Percentiles rank a stretch among this genome's conserved stretches.
Evolutionary conservation across 2,888 invertebrate genomes (phyloP).

Genomic region (Tiphia femorata): DNA sequence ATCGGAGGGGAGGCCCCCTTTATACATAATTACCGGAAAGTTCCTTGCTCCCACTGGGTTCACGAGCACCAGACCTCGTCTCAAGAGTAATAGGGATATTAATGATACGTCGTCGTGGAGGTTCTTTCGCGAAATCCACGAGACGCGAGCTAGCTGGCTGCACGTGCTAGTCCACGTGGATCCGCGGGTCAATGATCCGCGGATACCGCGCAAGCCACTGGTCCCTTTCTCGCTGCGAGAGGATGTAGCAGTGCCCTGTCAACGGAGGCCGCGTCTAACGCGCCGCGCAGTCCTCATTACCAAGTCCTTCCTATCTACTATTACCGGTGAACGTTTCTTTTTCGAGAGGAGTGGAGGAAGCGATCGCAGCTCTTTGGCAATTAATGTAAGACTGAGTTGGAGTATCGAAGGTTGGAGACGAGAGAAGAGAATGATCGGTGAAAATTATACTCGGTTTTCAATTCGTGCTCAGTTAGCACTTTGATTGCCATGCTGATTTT

Average conservation of each 20-base stretch:
- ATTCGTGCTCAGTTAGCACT: too few species aligned
- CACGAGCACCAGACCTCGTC: neutral
- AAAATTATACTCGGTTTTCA: too few species aligned
- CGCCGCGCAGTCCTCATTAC: neutral
- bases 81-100: constrained; percentile 12
- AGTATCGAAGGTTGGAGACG: too few species aligned
- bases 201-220: neutral
- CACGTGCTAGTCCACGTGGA: constrained; percentile 49
- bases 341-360: too few species aligned
- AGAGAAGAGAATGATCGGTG: too few species aligned
- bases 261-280: neutral
- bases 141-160: constrained; percentile 18
- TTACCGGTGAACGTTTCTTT: too few species aligned
- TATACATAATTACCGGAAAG: too few species aligned
- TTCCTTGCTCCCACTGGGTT: constrained; percentile 25
- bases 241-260: neutral
- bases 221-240: constrained; percentile 3
- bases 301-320: neutral
- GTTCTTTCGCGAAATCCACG: constrained; percentile 19
- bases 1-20: too few species aligned
- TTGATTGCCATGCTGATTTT: too few species aligned
- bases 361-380: too few species aligned
- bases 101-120: constrained; percentile 23
- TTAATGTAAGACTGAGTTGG: too few species aligned
- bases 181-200: constrained; percentile 31